Percentiles rank a stretch among this genome's conserved stretches.
phyloP scores from a whole-genome alignment of 2,888 invertebrate genomes.

The Piscicola geometra region DNA sequence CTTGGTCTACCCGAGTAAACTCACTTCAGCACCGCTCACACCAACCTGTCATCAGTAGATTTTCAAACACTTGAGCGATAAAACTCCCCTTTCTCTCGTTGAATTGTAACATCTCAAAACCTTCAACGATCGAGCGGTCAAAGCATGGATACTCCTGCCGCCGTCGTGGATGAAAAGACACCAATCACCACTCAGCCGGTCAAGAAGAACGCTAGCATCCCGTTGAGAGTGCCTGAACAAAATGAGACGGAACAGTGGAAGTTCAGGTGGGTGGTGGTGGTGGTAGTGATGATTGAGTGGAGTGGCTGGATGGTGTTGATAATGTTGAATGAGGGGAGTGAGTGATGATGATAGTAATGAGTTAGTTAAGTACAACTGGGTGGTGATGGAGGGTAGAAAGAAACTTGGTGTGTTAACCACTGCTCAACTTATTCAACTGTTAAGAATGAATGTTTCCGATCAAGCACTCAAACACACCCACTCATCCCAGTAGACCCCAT shows the following conservation, averaged over 20 bases:
- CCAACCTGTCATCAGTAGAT: no score
- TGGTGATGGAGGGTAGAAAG: no score
- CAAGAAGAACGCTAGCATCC: background rate
- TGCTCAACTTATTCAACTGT: no score
- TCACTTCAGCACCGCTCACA: no score
- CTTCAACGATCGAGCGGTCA: background rate
- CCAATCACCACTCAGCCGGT: slow-evolving; percentile 15
- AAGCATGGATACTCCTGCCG: background rate
- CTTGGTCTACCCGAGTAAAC: no score
- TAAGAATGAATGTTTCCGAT: background rate
- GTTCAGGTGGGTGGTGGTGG: background rate
- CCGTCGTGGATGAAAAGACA: background rate
- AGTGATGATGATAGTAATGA: no score
- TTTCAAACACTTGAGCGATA: no score
- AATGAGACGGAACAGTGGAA: slow-evolving; percentile 28
- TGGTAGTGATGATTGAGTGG: background rate
- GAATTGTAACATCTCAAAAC: background rate
- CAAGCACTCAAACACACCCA: background rate
- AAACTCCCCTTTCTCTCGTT: no score
- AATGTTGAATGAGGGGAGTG: background rate
- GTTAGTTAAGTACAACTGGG: no score
- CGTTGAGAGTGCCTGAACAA: slow-evolving; percentile 23
- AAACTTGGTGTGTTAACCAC: no score
- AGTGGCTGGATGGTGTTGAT: background rate
- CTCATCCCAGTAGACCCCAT: no score